Evolutionary conservation across 2,113 vertebrate species (phyloP).

Genomic region (Isichthys henryi): DNA sequence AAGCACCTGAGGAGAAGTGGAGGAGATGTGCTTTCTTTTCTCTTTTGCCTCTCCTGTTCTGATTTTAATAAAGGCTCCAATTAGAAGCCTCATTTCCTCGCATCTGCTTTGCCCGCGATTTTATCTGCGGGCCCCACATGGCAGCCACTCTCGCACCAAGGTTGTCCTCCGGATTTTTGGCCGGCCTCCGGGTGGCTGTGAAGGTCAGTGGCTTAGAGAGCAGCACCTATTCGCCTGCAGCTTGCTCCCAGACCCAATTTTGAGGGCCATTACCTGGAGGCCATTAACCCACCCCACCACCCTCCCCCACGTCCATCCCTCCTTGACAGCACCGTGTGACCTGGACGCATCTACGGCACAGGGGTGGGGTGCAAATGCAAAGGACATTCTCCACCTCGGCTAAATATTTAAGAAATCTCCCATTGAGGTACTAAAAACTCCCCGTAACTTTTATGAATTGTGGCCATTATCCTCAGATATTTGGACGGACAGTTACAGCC

Average conservation of each 20-base stretch:
- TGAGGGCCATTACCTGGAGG: conserved; percentile 54
- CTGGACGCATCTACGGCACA: neutral
- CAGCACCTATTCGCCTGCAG: neutral
- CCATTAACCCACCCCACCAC: conserved; percentile 39
- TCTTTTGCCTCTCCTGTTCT: conserved; percentile 24
- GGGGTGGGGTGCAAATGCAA: neutral
- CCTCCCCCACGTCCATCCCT: neutral
- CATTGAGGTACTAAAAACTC: neutral
- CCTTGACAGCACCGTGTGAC: neutral
- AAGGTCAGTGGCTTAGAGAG: conserved; percentile 46
- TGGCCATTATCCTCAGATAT: neutral
- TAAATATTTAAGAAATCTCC: neutral
- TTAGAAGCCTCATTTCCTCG: conserved; percentile 63
- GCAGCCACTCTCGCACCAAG: neutral
- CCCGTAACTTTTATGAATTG: neutral
- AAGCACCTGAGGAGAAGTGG: neutral
- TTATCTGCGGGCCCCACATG: conserved; percentile 47
- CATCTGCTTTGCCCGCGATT: conserved; percentile 45
- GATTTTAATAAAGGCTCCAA: conserved; percentile 49
- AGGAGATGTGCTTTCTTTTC: neutral
- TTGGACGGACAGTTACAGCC: neutral
- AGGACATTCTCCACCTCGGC: neutral
- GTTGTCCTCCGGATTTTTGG: conserved; percentile 27
- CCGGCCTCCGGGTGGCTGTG: conserved; percentile 38
- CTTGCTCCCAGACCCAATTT: conserved; percentile 27